Evolutionary conservation across 2,113 vertebrate genomes (phyloP), one percentile per base, ranked within the genome.

Genomic region (Isichthys henryi): DNA sequence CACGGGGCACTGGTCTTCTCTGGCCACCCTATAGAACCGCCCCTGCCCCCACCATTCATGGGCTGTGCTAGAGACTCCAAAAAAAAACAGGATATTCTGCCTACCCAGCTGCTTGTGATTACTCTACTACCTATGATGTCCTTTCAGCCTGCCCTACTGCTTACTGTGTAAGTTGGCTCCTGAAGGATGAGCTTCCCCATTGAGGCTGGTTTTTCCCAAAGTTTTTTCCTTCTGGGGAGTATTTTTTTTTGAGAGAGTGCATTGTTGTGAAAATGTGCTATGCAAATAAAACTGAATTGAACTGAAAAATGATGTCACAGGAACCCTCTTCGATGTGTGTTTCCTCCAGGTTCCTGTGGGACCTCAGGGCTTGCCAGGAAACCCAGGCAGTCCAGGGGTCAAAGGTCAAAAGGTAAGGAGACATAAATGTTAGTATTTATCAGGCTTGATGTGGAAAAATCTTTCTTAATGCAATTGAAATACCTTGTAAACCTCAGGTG

Each of bases 321-420:
- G 31, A 70, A 70, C 35, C 7, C 35, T 83, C 31, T 46, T 46
- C 4, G 77, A 10, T 21, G n/a, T n/a, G n/a, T 56, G 43, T 90
- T 58, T 90, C 87, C 50, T 50, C 6, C 91, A 99, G 98, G 97
- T 97, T 0, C 93, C 96, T 46, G 62, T 92, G 48, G 98, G 98
- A 3, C 96, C 96, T 0, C 95, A 88, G 1, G 98, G 98, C 27
- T 93, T 95, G 80, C 96, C 97, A 0, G 98, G 98, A 62, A 95
- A 50, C 0, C 95, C 96, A 0, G 98, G 97, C n/a, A 93, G 92
- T 0, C 0, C 93, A 0, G 98, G 98, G 6, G 43, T 92, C 62
- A 96, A 96, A 94, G 98, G 98, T 0, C 94, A 97, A 87, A 99
- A 99, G 97, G 98, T 98, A 88, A 93, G 83, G n/a, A 50, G 2